A percentile compares a stretch with the other conserved stretches of the same genome.
These are phyloP conservation scores for Lasioglossum baleicum DNA, from an alignment of 1,140 invertebrate species.

Conservation along the genomic window DNA sequence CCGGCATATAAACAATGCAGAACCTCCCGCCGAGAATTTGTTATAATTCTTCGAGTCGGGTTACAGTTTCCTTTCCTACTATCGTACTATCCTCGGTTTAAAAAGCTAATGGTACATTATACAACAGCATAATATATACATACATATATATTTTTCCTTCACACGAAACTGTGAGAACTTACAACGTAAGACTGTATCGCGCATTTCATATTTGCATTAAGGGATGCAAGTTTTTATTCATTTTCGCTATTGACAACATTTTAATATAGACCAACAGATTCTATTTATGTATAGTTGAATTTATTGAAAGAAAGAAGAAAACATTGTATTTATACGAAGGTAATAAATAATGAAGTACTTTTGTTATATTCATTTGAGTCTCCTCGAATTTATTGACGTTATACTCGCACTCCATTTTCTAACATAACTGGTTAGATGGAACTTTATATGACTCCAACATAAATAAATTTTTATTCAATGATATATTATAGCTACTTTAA, in stretches of 20 bases:
- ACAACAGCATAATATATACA: too few relatives aligned
- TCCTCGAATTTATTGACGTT: background rate
- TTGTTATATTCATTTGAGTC: constrained; percentile 54
- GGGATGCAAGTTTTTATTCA: background rate
- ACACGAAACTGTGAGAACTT: background rate
- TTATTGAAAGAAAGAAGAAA: constrained; percentile 36
- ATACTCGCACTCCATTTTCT: too few relatives aligned
- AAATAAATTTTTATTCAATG: too few relatives aligned
- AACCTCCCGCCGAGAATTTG: background rate
- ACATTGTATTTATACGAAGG: constrained; percentile 59
- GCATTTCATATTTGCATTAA: background rate
- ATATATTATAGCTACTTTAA: too few relatives aligned
- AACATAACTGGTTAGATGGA: too few relatives aligned
- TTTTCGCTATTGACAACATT: background rate
- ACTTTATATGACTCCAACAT: too few relatives aligned
- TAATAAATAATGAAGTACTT: constrained; percentile 67
- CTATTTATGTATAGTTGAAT: too few relatives aligned
- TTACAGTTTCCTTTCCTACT: background rate
- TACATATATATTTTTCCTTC: background rate
- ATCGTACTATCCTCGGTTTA: background rate
- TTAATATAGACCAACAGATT: constrained; percentile 1
- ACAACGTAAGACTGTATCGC: constrained; percentile 37
- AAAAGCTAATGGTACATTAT: background rate
- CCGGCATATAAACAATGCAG: constrained; percentile 79
- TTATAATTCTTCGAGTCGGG: constrained; percentile 9